Evolutionary conservation across 2,888 invertebrate species (phyloP).

Genomic region (Megamerina dolium): DNA sequence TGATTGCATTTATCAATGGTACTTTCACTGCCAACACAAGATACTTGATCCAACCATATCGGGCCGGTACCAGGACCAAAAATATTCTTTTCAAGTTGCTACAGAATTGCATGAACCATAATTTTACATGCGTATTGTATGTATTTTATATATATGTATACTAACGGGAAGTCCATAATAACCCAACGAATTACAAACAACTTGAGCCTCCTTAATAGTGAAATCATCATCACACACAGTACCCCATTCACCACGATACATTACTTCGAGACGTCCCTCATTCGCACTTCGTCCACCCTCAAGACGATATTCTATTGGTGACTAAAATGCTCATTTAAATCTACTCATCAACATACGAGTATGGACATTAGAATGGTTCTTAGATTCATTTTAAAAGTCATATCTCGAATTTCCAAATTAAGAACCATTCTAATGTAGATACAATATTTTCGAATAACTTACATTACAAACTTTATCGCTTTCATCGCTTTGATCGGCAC

Average conservation of each 20-base stretch:
- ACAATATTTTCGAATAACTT: constrained; percentile 26
- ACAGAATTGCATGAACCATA: not conserved
- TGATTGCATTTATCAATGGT: constrained; percentile 59
- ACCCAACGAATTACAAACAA: constrained; percentile 57
- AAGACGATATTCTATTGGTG: constrained; percentile 55
- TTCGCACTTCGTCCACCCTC: constrained; percentile 53
- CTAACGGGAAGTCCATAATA: constrained; percentile 51
- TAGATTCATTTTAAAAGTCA: too few species aligned
- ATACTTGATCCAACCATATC: constrained; percentile 67
- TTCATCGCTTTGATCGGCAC: constrained; percentile 62
- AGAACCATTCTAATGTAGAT: not conserved
- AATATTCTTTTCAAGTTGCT: constrained; percentile 41
- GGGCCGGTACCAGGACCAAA: constrained; percentile 54
- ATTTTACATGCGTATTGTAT: not conserved
- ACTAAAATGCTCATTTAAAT: constrained; percentile 25
- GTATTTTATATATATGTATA: not conserved
- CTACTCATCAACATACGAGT: not conserved
- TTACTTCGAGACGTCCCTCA: constrained; percentile 67
- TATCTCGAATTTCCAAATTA: not conserved
- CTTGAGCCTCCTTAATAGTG: constrained; percentile 58
- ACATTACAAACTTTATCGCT: constrained; percentile 56
- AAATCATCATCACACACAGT: constrained; percentile 76
- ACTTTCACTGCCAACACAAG: constrained; percentile 63
- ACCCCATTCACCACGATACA: constrained; percentile 65
- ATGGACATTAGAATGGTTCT: not conserved